Evolutionary conservation across 2,113 vertebrate genomes (phyloP).

Genomic region (Cisticola juncidis): DNA sequence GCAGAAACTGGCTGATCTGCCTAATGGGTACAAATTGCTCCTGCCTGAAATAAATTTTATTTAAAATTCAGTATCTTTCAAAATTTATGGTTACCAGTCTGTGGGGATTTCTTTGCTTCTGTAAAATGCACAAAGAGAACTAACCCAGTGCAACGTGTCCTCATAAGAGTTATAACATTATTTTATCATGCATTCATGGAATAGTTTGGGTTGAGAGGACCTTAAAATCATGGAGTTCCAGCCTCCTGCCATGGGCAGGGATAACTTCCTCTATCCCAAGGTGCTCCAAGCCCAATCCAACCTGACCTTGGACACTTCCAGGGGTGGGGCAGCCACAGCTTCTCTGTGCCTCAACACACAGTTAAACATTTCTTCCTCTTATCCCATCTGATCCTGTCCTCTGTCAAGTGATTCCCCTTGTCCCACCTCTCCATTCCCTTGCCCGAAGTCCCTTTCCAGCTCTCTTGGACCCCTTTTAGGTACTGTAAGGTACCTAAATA

Average conservation of each 20-base stretch:
- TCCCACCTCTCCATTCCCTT: not conserved
- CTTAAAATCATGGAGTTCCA: not conserved
- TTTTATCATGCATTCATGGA: not conserved
- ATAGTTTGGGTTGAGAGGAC: not conserved
- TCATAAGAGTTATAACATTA: not conserved
- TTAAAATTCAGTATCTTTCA: constrained; percentile 44
- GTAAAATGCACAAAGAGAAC: not conserved
- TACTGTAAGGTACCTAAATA: not conserved
- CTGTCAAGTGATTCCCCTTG: not conserved
- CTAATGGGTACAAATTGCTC: constrained; percentile 46
- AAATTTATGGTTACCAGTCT: constrained; percentile 17
- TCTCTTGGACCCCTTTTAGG: not conserved
- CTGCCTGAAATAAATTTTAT: constrained; percentile 45
- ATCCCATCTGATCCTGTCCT: not conserved
- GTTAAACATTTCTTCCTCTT: not conserved
- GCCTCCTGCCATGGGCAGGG: not conserved
- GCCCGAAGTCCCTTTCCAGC: not conserved
- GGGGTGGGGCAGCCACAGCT: not conserved
- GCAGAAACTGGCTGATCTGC: constrained; percentile 2
- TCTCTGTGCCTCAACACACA: not conserved
- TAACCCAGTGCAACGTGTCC: not conserved
- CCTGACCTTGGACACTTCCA: not conserved
- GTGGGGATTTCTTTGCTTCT: not conserved
- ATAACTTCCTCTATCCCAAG: not conserved
- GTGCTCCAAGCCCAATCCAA: not conserved